Evolutionary conservation across 2,888 invertebrate species (phyloP).

Genomic region (Drosophila antonietae): DNA sequence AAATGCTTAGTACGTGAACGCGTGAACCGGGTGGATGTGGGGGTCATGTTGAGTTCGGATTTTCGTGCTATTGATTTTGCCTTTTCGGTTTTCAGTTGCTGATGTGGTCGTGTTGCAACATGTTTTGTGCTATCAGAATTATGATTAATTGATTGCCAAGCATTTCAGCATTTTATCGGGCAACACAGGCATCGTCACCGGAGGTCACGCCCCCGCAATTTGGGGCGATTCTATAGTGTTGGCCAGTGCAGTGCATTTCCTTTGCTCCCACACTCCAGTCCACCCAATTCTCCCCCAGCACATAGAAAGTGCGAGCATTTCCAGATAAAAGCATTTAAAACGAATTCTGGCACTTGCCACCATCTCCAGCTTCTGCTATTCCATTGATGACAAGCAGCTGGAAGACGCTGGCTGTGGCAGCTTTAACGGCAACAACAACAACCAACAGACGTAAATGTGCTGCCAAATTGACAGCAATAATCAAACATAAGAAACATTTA

Average conservation of each 20-base stretch:
- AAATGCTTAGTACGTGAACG: conserved; percentile 15
- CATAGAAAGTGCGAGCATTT: conserved; percentile 17
- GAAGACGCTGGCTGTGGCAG: conserved; percentile 41
- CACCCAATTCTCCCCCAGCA: neutral
- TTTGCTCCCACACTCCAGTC: neutral
- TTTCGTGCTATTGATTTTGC: conserved; percentile 64
- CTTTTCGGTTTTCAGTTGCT: conserved; percentile 52
- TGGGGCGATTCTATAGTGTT: conserved; percentile 47
- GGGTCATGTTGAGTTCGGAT: conserved; percentile 27
- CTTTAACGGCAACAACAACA: conserved; percentile 35
- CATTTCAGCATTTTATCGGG: conserved; percentile 45
- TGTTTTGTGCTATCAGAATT: conserved; percentile 72
- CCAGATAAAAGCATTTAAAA: conserved; percentile 48
- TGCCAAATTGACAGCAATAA: conserved; percentile 67
- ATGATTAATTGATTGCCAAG: conserved; percentile 74
- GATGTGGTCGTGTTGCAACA: conserved; percentile 71
- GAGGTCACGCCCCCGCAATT: conserved; percentile 68
- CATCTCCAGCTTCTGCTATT: neutral
- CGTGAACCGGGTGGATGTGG: neutral
- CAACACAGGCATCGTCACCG: conserved; percentile 2
- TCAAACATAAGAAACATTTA: conserved; percentile 71
- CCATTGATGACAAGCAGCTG: conserved; percentile 67
- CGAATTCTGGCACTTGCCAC: conserved; percentile 41
- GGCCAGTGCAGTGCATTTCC: conserved; percentile 50
- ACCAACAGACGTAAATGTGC: conserved; percentile 50